Evolutionary conservation across 2,888 invertebrate genomes (phyloP).

Genomic region (Aphidius colemani): DNA sequence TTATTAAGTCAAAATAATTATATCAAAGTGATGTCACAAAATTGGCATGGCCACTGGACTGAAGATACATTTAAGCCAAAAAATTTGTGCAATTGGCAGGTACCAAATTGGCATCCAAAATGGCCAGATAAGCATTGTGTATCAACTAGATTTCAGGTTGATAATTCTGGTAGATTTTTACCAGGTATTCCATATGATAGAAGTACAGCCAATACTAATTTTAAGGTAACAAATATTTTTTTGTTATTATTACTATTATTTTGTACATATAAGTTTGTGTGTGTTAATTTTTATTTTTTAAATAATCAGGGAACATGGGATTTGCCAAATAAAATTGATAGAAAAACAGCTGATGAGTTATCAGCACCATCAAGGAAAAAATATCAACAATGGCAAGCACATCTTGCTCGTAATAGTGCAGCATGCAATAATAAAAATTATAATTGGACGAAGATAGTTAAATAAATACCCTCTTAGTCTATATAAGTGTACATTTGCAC

Average conservation of each 20-base stretch:
- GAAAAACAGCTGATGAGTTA: conserved; percentile 39
- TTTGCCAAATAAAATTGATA: conserved; percentile 43
- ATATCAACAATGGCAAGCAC: conserved; percentile 39
- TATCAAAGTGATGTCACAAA: conserved; percentile 42
- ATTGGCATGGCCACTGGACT: conserved; percentile 47
- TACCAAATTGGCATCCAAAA: conserved; percentile 46
- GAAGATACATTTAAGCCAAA: conserved; percentile 42
- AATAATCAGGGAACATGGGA: conserved; percentile 42
- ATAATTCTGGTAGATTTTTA: conserved; percentile 42
- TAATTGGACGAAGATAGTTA: not conserved
- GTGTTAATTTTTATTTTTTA: too few species aligned
- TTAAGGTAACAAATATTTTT: conserved; percentile 37
- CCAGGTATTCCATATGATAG: conserved; percentile 34
- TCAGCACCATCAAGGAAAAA: conserved; percentile 38
- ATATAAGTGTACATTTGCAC: conserved; percentile 87
- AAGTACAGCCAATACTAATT: conserved; percentile 40
- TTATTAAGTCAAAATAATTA: not conserved
- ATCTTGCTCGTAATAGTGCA: conserved; percentile 28
- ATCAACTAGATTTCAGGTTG: conserved; percentile 41
- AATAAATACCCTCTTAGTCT: conserved; percentile 68
- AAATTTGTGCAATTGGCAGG: conserved; percentile 48
- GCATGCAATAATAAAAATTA: conserved; percentile 11
- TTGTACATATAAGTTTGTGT: not conserved
- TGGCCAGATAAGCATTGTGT: conserved; percentile 44
- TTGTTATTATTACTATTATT: not conserved